Percentiles rank a stretch among this genome's conserved stretches.
Evolutionary conservation across 2,797 vertebrate genomes (phyloP).

Genomic region (Ceyx erithaca): DNA sequence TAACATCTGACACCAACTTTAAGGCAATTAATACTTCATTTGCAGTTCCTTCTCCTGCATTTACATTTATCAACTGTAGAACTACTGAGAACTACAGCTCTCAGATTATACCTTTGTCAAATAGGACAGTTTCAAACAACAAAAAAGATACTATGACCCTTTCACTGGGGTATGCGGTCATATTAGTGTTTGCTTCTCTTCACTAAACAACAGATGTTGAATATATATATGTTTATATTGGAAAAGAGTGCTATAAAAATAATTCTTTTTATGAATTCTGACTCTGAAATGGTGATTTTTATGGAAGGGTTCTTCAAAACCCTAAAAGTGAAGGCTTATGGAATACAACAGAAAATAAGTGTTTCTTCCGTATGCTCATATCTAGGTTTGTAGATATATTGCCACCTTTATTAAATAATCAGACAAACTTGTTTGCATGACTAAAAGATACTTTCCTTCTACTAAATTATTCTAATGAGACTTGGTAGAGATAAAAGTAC

Average conservation of each 20-base stretch:
- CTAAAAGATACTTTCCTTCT: conserved; percentile 30
- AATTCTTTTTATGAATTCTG: background rate
- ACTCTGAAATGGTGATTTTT: background rate
- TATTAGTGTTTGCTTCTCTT: background rate
- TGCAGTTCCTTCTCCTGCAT: background rate
- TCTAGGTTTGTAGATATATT: background rate
- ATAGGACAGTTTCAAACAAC: background rate
- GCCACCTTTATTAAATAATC: background rate
- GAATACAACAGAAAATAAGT: conserved; percentile 1
- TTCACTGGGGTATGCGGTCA: background rate
- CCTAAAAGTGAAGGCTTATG: background rate
- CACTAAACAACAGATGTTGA: background rate
- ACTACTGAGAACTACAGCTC: background rate
- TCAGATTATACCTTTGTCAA: background rate
- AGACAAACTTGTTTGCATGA: conserved; percentile 30
- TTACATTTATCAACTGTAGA: background rate
- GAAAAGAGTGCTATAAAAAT: background rate
- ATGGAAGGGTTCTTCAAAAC: background rate
- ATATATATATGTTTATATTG: background rate
- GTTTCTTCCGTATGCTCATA: background rate
- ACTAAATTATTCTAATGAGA: conserved; percentile 47
- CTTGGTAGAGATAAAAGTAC: conserved; percentile 48
- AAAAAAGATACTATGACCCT: background rate
- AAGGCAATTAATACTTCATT: conserved; percentile 6
- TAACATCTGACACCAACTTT: background rate